Evolutionary conservation across 1,140 invertebrate genomes (phyloP), one percentile per base, ranked within the genome.

Genomic region (Hypsibius dujardini): DNA sequence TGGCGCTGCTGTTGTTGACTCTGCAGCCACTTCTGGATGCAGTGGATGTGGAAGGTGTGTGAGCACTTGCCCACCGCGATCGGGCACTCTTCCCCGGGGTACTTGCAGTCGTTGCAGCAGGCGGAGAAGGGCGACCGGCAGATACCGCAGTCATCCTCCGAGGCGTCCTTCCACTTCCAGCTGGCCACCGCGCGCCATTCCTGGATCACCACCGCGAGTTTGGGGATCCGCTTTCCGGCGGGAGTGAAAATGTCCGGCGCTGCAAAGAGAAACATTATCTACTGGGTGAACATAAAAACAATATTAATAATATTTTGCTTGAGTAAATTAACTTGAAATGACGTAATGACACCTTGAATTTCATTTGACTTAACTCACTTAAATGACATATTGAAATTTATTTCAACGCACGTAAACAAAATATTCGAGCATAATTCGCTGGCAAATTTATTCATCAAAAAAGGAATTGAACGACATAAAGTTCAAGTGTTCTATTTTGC

Each of bases 31-130:
- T 98, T 98, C 80, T 95, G 92, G 77, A 99, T 98, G 80, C 95
- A 99, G 80, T 98, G 95, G 79, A 98, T 97, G 79, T 98, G 95
- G 80, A 98, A 99, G 82, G 94, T 96, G 82, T 99, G 95, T 1
- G 92, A 94, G 81, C 95, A 99, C 76, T 92, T 87, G 73, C 95
- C 95, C 92, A 94, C 96, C 73, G 97, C 95, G 87, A 98, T 81
- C 28, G 95, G 95, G 81, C 95, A 98, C 80, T 97, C 93, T 82
- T 98, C 95, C 70, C 95, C 95, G 50, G 95, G 94, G 75, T 95
- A 84, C 83, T 95, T 95, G 81, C 95, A 99, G 81, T 98, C 94
- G 12, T 94, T 90, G 81, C 95, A 98, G 79, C 94, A 98, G 74
- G 89, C 90, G 81, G 98, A 95, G 83, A 98, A 99, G 46, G 94